A percentile compares a stretch with the other conserved stretches of the same genome.
Conservation (phyloP, 1,140 invertebrate genomes). For the Papilio dardanus region DNA sequence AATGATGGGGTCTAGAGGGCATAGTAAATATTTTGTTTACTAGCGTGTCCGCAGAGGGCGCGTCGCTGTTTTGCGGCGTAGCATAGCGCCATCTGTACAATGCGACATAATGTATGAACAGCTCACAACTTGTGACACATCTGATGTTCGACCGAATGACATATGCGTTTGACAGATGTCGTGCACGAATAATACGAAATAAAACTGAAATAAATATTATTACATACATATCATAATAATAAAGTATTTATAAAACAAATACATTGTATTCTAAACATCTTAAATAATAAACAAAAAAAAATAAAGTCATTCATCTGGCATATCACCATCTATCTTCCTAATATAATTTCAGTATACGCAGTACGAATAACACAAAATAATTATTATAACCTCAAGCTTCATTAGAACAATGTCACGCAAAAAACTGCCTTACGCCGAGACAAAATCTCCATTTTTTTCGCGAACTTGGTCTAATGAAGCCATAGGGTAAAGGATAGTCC, state of each 20-base stretch:
- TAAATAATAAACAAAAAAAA: too few relatives aligned
- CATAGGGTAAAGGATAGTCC: too few relatives aligned
- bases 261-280: too few relatives aligned
- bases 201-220: constrained; percentile 28
- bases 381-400: too few relatives aligned
- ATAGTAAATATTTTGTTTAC: constrained; percentile 45
- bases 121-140: background rate
- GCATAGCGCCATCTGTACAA: constrained; percentile 29
- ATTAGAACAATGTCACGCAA: too few relatives aligned
- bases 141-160: constrained; percentile 8
- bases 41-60: constrained; percentile 41
- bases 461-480: too few relatives aligned
- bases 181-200: constrained; percentile 23
- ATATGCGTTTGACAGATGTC: constrained; percentile 6
- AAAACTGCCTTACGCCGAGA: too few relatives aligned
- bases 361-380: too few relatives aligned
- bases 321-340: too few relatives aligned
- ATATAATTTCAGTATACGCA: too few relatives aligned
- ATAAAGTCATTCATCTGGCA: too few relatives aligned
- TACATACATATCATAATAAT: background rate
- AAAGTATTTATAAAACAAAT: background rate
- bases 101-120: constrained; percentile 28
- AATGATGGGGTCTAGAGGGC: constrained; percentile 25
- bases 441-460: too few relatives aligned
- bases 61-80: constrained; percentile 21